Evolutionary conservation across 2,113 vertebrate genomes (phyloP), one percentile per base, ranked within the genome.

Genomic region (Pelobates fuscus): DNA sequence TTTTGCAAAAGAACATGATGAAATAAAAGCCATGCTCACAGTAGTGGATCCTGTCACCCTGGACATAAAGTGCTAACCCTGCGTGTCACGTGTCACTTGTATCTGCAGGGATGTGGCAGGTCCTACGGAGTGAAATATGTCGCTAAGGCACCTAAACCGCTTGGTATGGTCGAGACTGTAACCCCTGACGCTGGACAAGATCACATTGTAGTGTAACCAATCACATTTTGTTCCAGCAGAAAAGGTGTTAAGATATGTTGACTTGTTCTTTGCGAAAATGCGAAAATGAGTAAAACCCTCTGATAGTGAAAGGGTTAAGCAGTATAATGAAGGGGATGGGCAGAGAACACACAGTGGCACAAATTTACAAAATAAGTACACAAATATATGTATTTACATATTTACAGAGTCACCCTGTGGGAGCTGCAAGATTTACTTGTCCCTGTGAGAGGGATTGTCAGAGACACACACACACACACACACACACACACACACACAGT

Each of bases 11-110:
- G 21, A 61, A 67, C n/a, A n/a, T n/a, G 25, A 46, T 67, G 41
- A 67, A 77, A 77, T 77, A 77, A 77, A 67, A 44, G 73, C 73
- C 73, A 77, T 61, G 73, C 73, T 77, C 73, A 75, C 71, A 75
- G 71, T 75, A 67, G 59, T 25, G 57, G 64, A 68, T 68, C 65
- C 20, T 49, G 72, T 54, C 72, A 67, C 63, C 32, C 29, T 46
- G 44, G 55, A 76, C 64, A 37, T 67, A 76, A 76, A 76, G 72
- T 76, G 72, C 72, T 67, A 64, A 67, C 72, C 71, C 62, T 74
- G 73, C 65, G 37, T 49, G 41, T 60, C 63, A 67, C 57, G 41
- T 30, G 54, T 68, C 57, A 24, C 73, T 63, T 67, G 52, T 59
- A 54, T 49, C 54, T 32, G 29, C 60, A 32, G 27, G 60, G 60